Percentiles rank a stretch among this genome's conserved stretches.
These are phyloP conservation scores for Tipula helvola DNA, from an alignment of 2,888 invertebrate species.

Conservation along the genomic window DNA sequence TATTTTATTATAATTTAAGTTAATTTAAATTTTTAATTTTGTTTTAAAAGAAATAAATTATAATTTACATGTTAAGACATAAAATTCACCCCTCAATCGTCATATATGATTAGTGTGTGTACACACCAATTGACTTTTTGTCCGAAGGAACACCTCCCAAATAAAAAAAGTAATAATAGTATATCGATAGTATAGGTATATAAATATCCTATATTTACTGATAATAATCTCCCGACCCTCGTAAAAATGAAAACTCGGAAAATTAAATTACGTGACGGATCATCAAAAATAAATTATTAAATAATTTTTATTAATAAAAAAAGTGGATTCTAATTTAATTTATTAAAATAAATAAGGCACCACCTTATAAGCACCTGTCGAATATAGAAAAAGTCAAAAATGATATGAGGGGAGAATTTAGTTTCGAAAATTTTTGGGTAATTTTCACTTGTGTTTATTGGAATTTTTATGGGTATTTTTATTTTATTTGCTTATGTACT, in stretches of 20 bases:
- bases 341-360: background rate
- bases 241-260: background rate
- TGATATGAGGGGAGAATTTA: background rate
- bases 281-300: background rate
- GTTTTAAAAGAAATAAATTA: background rate
- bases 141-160: background rate
- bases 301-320: background rate
- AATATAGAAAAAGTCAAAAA: background rate
- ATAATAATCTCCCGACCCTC: background rate
- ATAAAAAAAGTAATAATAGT: background rate
- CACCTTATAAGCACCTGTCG: background rate
- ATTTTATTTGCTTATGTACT: background rate
- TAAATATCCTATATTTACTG: background rate
- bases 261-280: background rate
- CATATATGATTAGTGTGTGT: background rate
- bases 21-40: conserved; percentile 10
- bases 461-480: background rate
- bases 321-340: background rate
- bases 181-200: background rate
- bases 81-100: background rate
- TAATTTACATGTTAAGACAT: background rate
- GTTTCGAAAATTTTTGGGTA: background rate
- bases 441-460: background rate
- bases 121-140: background rate
- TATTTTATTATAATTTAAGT: conserved; percentile 12